Evolutionary conservation across 1,140 invertebrate species (phyloP), one percentile per base, ranked within the genome.

Genomic region (Drosophila nebulosa): DNA sequence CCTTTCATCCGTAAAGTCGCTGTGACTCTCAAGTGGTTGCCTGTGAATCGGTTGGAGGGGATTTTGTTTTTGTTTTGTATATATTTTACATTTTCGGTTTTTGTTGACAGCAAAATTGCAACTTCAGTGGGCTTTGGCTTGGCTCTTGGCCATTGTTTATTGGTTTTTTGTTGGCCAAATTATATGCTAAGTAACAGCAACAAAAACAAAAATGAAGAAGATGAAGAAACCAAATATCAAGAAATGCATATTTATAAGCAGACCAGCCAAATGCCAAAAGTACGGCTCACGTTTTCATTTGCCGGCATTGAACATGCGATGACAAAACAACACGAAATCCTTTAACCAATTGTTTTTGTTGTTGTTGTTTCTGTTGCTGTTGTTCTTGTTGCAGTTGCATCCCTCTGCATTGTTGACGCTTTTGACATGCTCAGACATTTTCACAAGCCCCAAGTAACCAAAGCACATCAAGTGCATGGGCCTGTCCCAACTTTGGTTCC

Each of bases 271-370:
- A 63, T 59, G 64, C 64, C 57, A 65, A 65, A 67, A 72, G 59
- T 79, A 62, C 52, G 64, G 74, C 78, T 85, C 81, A 85, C 81
- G 81, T 85, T 85, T 85, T 72, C 81, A 85, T 88, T 88, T 88
- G 70, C 68, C 75, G 55, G 63, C 57, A 74, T 69, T 63, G 63
- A 80, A 85, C 80, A 88, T 85, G 81, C 81, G 81, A 85, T 85
- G 81, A 85, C 83, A 85, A 85, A 85, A 85, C 78, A 78, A 85
- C 81, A 85, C 81, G 81, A 85, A 86, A 78, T 85, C 81, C 83
- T 88, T 85, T 78, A 71, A 53, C 26, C 52, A 21, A 32, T 32
- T 50, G 52, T 42, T 64, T 22, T 63, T 56, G 26, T 56, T 57
- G 59, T 27, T 67, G 21, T 14, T 36, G 12, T 14, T 57, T 39